Evolutionary conservation across 2,888 invertebrate genomes (phyloP).

Genomic region (Folsomia candida): DNA sequence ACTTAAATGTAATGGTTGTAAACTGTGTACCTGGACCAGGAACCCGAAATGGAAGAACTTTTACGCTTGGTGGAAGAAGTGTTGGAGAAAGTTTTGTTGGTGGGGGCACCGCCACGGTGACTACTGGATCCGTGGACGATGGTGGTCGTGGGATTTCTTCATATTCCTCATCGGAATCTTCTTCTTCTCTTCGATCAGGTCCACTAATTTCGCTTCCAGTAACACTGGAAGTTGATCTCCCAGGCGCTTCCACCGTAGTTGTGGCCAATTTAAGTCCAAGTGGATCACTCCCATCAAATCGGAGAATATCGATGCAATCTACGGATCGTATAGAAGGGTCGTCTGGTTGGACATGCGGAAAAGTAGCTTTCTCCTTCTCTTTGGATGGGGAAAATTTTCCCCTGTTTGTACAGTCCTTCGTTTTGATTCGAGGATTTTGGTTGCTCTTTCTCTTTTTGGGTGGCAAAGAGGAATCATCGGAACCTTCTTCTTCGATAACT

Average conservation of each 20-base stretch:
- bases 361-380: neutral
- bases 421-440: neutral
- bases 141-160: neutral
- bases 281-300: conserved; percentile 38
- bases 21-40: conserved; percentile 34
- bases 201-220: neutral
- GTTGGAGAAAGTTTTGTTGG: neutral
- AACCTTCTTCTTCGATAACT: neutral
- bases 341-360: neutral
- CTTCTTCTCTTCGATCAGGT: neutral
- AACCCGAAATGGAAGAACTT: conserved; percentile 34
- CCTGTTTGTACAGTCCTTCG: neutral
- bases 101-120: neutral
- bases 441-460: neutral
- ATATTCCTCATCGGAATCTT: neutral
- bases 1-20: neutral
- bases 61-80: neutral
- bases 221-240: neutral
- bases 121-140: neutral
- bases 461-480: neutral
- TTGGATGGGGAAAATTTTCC: neutral
- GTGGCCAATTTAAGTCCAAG: conserved; percentile 33
- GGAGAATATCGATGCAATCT: conserved; percentile 7
- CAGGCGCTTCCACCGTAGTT: neutral
- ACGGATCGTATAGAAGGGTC: neutral